Evolutionary conservation across 2,888 invertebrate genomes (phyloP).

Genomic region (Nasonovia ribisnigri): DNA sequence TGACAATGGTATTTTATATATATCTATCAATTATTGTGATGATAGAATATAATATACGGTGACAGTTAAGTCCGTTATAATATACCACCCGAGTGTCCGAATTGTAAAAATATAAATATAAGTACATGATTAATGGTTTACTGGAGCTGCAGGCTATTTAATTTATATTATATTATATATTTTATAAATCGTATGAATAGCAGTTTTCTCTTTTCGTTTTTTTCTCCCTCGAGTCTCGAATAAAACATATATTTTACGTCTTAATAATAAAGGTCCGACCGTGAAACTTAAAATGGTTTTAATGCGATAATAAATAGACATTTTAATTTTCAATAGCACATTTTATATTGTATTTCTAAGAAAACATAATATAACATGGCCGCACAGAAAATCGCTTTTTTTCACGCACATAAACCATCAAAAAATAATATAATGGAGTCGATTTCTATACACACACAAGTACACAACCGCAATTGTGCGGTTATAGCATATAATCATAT

Average conservation of each 20-base stretch:
- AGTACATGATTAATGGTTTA: too few species aligned
- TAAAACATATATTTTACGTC: neutral
- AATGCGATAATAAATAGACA: neutral
- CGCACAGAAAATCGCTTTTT: neutral
- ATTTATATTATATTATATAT: neutral
- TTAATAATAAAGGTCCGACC: neutral
- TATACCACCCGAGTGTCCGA: neutral
- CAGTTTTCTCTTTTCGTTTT: neutral
- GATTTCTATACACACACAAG: neutral
- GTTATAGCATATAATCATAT: neutral
- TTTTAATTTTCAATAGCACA: neutral
- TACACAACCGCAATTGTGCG: neutral
- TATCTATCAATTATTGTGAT: neutral
- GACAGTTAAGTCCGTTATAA: neutral
- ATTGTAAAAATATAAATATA: neutral
- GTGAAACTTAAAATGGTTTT: neutral
- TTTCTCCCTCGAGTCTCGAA: neutral
- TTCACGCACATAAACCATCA: neutral
- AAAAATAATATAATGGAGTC: constrained; percentile 10
- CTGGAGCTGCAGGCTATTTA: neutral
- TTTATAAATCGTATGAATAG: neutral
- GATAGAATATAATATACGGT: neutral
- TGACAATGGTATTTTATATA: neutral
- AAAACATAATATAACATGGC: neutral
- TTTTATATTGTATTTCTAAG: neutral